Conservation (phyloP, 64 coral and sea anemone species). For the Porites lutea region DNA sequence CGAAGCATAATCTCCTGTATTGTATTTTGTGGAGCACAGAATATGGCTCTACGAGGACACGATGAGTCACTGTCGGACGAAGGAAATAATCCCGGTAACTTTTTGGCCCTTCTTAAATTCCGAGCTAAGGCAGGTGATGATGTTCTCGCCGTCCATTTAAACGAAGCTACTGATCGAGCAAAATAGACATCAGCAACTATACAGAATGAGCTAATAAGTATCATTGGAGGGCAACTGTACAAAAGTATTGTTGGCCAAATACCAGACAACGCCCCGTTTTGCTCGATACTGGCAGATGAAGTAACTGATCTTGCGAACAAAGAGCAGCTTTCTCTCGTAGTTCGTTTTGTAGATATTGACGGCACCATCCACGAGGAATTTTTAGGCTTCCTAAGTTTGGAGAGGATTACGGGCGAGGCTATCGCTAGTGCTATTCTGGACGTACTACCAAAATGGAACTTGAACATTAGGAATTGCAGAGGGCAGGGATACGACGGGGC, state of each 20-base stretch:
- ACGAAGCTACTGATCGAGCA: background rate
- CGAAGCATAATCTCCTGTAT: slow-evolving; percentile 16
- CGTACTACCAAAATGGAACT: too few relatives aligned
- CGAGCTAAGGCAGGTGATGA: slow-evolving; percentile 29
- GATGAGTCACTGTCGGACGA: background rate
- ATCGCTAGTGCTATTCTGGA: too few relatives aligned
- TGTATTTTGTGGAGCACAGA: slow-evolving; percentile 24
- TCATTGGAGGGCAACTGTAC: background rate
- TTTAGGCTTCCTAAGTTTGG: background rate
- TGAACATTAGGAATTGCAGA: too few relatives aligned
- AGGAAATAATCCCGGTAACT: slow-evolving; percentile 37
- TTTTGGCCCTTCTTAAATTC: slow-evolving; percentile 50
- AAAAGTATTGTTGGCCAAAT: background rate
- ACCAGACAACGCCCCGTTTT: slow-evolving; percentile 22
- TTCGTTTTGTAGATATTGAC: slow-evolving; percentile 28
- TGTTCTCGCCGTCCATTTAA: slow-evolving; percentile 26
- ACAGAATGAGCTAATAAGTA: slow-evolving; percentile 41
- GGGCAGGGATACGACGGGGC: slow-evolving; percentile 29
- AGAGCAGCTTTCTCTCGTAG: slow-evolving; percentile 43
- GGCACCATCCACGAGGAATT: slow-evolving; percentile 33
- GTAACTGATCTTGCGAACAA: slow-evolving; percentile 16
- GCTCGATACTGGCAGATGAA: slow-evolving; percentile 46
- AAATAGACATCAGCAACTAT: slow-evolving; percentile 38
- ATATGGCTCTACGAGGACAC: slow-evolving; percentile 21
- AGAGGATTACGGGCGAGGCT: too few relatives aligned